Base-by-base conservation (phyloP, 2,113 vertebrate species). In the Labrus mixtus region DNA sequence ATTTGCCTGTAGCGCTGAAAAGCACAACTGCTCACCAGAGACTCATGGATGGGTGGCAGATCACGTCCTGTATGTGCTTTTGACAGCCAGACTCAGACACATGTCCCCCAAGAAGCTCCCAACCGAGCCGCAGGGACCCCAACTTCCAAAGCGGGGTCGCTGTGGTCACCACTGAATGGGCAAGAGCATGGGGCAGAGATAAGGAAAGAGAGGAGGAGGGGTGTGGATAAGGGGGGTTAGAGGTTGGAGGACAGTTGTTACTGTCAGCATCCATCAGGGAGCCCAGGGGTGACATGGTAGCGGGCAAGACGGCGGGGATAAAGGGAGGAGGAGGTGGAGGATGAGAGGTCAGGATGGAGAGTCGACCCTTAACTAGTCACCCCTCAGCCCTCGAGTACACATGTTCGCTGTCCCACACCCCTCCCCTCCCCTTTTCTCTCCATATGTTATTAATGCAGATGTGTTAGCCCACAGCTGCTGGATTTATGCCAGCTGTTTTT, bases 211-310 rank as follows among this genome's bases (percentile, higher is more conserved):
- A 13, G 67, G 57, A 56, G 76, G 68, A 10, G 73, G 64, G 64
- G 68, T 23, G 33, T 36, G 54, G 68, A 76, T 62, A 56, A 74
- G 22, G 12, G 50, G 64, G 73, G 75, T 50, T 67, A 67, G 53
- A 83, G 73, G 76, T 51, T 50, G 55, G 79, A 61, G 76, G 86
- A 85, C 93, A 91, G 91, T 81, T 77, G 83, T 75, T 90, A 75
- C 82, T 93, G 91, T 93, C 92, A 91, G 73, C 63, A 71, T 82
- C 79, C 75, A 92, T 93, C 90, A 92, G 81, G 63, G 53, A 65
- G 81, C 90, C 90, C 71, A 89, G 73, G 84, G 87, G 76, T 92
- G 92, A 92, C 76, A 79, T 86, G 89, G 72, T 70, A 76, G 54
- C 46, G 71, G 86, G 91, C 85, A 68, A 84, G 50, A 81, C 55